phyloP scores from a whole-genome alignment of 2,113 vertebrate species.

The Nothocercus nigrocapillus region DNA sequence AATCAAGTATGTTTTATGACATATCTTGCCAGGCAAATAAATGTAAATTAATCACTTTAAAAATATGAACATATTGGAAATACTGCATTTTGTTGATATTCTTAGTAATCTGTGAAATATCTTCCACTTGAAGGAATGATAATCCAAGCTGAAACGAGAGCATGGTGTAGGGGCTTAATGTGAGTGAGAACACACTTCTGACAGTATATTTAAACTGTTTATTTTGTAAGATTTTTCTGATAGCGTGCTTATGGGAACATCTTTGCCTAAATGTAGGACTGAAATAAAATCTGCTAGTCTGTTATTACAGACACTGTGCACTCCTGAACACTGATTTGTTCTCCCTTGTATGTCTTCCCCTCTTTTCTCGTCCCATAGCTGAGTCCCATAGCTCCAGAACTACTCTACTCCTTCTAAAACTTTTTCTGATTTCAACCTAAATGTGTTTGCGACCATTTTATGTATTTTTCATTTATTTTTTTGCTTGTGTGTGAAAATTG shows the following conservation, averaged over 20 bases:
- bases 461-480: background rate
- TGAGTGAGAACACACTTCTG: too few species aligned
- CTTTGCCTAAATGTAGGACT: background rate
- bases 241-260: background rate
- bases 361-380: background rate
- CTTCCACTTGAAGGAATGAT: background rate
- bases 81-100: background rate
- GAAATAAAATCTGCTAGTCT: background rate
- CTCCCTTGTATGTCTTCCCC: background rate
- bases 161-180: background rate
- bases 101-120: background rate
- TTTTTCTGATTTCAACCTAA: background rate
- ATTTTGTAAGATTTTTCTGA: background rate
- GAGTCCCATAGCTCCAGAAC: background rate
- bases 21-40: background rate
- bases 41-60: background rate
- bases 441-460: background rate
- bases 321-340: background rate
- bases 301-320: background rate
- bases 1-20: background rate
- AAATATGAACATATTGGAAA: background rate
- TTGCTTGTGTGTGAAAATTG: background rate
- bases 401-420: background rate
- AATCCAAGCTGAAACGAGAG: background rate
- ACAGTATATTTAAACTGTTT: background rate